These are phyloP conservation scores for Neodiprion pinetum DNA, from an alignment of 1,140 invertebrate genomes.

Conservation along the genomic window DNA sequence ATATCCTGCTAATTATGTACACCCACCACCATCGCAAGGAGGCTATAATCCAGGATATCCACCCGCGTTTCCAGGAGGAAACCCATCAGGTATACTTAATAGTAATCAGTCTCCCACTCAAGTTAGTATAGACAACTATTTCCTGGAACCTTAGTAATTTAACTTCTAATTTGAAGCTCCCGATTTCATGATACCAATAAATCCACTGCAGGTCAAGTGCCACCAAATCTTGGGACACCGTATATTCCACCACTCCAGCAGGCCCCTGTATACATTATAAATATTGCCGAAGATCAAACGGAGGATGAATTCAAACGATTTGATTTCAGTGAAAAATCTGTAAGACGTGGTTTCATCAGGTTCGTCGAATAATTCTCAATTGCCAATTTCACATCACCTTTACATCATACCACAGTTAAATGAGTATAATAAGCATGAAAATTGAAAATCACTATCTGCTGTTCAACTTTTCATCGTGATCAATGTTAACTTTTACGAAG, in stretches of 20 bases:
- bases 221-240: constrained; percentile 31
- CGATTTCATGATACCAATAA: constrained; percentile 45
- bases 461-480: not conserved
- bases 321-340: constrained; percentile 76
- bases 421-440: constrained; percentile 18
- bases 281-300: constrained; percentile 62
- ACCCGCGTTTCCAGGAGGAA: constrained; percentile 53
- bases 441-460: not conserved
- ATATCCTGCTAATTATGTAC: constrained; percentile 44
- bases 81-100: constrained; percentile 58
- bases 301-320: constrained; percentile 73
- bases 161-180: constrained; percentile 34
- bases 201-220: constrained; percentile 33
- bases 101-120: not conserved
- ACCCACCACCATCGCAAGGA: constrained; percentile 20
- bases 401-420: constrained; percentile 21
- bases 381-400: constrained; percentile 48
- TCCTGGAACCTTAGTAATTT: not conserved
- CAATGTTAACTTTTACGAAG: not conserved
- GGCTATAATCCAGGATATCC: constrained; percentile 39
- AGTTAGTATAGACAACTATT: not conserved
- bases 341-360: constrained; percentile 78
- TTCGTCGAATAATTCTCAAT: constrained; percentile 60
- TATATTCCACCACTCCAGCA: constrained; percentile 33
- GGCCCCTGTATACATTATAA: constrained; percentile 52